A percentile compares a stretch with the other conserved stretches of the same genome.
phyloP scores from a whole-genome alignment of 2,113 vertebrate species.

The Nannobrachium achirus region DNA sequence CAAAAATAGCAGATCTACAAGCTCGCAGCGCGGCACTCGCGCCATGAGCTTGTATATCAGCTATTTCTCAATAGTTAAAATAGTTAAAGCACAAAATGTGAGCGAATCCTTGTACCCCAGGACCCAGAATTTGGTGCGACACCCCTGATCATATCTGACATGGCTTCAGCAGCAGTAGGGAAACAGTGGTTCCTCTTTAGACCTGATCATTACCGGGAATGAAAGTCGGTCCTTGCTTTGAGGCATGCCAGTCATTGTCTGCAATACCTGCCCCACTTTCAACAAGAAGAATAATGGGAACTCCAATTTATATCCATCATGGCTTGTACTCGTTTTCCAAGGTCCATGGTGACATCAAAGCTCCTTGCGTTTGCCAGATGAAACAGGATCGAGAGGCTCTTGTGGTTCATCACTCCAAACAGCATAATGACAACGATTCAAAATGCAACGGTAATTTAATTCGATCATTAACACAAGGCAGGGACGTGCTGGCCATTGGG shows the following conservation, averaged over 20 bases:
- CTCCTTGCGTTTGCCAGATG: slow-evolving; percentile 30
- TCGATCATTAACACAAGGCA: too few relatives aligned
- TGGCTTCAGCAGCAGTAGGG: slow-evolving; percentile 44
- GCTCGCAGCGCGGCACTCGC: too few relatives aligned
- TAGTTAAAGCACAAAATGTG: too few relatives aligned
- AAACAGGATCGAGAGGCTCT: slow-evolving; percentile 45
- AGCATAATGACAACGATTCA: slow-evolving; percentile 15
- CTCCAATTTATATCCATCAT: slow-evolving; percentile 50
- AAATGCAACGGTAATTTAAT: too few relatives aligned
- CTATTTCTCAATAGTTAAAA: too few relatives aligned
- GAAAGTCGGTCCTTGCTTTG: slow-evolving; percentile 61
- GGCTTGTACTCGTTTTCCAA: slow-evolving; percentile 43
- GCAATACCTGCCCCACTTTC: slow-evolving; percentile 46
- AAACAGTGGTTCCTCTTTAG: slow-evolving; percentile 54
- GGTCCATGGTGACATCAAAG: slow-evolving; percentile 45
- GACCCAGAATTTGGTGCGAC: slow-evolving; percentile 63
- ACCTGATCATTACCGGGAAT: slow-evolving; percentile 64
- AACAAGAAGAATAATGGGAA: slow-evolving; percentile 34
- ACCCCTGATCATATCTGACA: slow-evolving; percentile 58
- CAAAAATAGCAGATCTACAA: too few relatives aligned
- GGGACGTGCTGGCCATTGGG: too few relatives aligned
- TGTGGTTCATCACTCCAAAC: slow-evolving; percentile 21
- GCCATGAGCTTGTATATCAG: too few relatives aligned
- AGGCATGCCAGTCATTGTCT: slow-evolving; percentile 58
- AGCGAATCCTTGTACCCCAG: too few relatives aligned